phyloP scores from a whole-genome alignment of 2,888 invertebrate species.

The Liopterus haemorrhoidalis region DNA sequence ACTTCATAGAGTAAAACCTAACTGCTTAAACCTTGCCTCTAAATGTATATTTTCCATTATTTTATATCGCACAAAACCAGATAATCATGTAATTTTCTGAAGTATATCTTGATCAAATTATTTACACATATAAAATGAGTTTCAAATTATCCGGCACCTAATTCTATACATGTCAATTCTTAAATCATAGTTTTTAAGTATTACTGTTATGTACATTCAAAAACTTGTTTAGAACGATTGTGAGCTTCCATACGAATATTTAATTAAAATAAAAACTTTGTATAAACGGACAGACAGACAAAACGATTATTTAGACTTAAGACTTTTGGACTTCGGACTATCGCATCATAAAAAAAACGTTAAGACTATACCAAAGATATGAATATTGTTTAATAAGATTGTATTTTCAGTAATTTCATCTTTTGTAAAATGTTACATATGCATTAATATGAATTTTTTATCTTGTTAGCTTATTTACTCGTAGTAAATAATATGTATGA shows the following conservation, averaged over 20 bases:
- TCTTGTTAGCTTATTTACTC: no score
- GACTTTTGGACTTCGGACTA: constrained; percentile 17
- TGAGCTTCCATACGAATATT: constrained; percentile 29
- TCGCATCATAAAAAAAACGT: constrained; percentile 15
- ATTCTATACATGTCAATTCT: constrained; percentile 23
- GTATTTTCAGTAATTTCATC: constrained; percentile 11
- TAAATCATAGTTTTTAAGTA: constrained; percentile 22
- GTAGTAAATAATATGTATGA: no score
- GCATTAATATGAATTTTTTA: constrained; percentile 5
- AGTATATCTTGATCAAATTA: no score
- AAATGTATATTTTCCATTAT: no score
- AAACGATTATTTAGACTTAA: no score
- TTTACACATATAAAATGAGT: no score
- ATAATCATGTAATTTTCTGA: no score
- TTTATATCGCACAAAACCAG: no score
- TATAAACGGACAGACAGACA: constrained; percentile 4
- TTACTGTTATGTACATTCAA: constrained; percentile 14
- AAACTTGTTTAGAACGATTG: constrained; percentile 22
- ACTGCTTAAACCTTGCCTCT: no score
- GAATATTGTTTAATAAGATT: constrained; percentile 7
- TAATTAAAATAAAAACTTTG: constrained; percentile 21
- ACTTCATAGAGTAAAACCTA: no score
- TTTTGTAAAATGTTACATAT: constrained; percentile 14
- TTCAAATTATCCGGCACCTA: constrained; percentile 19
- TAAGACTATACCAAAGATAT: constrained; percentile 22